phyloP scores from a whole-genome alignment of 2,113 vertebrate species.

The Dromaius novaehollandiae region DNA sequence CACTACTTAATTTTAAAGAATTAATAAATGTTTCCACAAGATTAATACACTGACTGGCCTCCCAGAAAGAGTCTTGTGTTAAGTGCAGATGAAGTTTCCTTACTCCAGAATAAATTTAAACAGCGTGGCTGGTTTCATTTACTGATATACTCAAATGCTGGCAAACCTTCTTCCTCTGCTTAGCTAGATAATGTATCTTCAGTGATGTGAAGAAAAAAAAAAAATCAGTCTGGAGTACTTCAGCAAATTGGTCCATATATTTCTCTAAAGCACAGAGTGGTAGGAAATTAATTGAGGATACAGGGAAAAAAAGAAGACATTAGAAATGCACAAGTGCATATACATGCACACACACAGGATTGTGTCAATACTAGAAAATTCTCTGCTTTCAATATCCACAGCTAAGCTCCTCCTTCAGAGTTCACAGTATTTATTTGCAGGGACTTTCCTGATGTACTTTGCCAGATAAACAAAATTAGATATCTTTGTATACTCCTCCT shows the following conservation, averaged over 20 bases:
- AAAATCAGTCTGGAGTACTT: background rate
- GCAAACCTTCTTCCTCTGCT: background rate
- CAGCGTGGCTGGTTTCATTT: background rate
- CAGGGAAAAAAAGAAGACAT: background rate
- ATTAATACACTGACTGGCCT: constrained; percentile 23
- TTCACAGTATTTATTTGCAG: constrained; percentile 22
- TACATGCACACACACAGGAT: background rate
- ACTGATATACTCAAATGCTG: background rate
- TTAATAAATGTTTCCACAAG: background rate
- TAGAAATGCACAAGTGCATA: background rate
- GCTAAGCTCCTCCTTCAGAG: constrained; percentile 49
- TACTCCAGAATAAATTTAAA: constrained; percentile 14
- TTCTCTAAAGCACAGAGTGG: constrained; percentile 46
- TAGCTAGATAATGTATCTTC: background rate
- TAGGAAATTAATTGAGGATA: background rate
- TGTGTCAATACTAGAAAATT: constrained; percentile 64
- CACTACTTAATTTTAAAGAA: background rate
- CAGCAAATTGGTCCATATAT: background rate
- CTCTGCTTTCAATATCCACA: constrained; percentile 41
- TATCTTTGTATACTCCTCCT: background rate
- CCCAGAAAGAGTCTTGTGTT: background rate
- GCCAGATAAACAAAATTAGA: constrained; percentile 1
- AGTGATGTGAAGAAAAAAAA: background rate
- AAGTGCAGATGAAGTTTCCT: constrained; percentile 21
- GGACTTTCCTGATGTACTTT: constrained; percentile 35